Percentiles rank a stretch among this genome's conserved stretches.
phyloP scores from a whole-genome alignment of 2,113 vertebrate species.

The Crotalus helleri region DNA sequence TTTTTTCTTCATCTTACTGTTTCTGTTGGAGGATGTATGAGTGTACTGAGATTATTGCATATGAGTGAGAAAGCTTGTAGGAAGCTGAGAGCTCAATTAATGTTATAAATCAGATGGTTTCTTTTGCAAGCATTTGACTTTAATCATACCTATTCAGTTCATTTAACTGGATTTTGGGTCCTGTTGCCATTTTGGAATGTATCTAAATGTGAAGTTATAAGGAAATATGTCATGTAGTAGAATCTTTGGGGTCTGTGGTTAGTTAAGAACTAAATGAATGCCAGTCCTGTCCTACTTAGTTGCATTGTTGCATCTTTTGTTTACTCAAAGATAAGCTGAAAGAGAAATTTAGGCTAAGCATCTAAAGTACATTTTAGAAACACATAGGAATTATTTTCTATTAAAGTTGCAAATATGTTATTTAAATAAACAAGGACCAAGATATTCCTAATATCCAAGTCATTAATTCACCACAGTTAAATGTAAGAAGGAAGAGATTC shows the following conservation, averaged over 20 bases:
- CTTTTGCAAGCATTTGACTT: no score
- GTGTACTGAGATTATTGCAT: no score
- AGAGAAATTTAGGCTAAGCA: neutral
- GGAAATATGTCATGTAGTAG: neutral
- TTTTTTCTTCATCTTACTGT: no score
- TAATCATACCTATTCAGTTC: no score
- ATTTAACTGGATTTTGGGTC: no score
- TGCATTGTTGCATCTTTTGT: neutral
- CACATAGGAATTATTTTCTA: neutral
- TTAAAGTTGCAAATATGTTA: neutral
- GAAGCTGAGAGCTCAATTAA: no score
- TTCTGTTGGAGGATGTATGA: no score
- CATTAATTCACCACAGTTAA: neutral
- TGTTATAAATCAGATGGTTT: no score
- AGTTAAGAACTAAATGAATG: neutral
- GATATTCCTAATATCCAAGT: neutral
- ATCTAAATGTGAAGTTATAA: no score
- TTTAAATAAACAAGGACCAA: neutral
- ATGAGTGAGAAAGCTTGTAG: no score
- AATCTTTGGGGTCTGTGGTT: neutral
- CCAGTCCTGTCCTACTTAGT: neutral
- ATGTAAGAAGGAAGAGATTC: neutral
- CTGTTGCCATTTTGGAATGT: no score
- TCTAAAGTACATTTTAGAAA: neutral
- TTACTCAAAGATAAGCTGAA: neutral